These are phyloP conservation scores for Andrena praecox DNA, from an alignment of 2,888 invertebrate species.

Conservation along the genomic window DNA sequence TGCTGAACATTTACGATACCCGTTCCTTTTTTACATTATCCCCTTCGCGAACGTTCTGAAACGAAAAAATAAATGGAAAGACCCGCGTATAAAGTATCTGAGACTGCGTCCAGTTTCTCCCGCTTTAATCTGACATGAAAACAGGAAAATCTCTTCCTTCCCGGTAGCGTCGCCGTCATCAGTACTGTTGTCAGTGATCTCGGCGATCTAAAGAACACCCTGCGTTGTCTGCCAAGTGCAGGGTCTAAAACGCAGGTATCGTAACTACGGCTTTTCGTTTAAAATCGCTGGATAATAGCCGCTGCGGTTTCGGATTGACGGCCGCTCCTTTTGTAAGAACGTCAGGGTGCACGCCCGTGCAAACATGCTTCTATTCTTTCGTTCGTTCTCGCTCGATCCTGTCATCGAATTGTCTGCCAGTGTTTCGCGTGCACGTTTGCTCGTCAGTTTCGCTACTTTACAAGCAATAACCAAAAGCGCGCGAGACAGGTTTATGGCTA, in stretches of 20 bases:
- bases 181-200: not conserved
- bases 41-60: not conserved
- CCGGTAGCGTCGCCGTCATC: not conserved
- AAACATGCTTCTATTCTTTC: conserved; percentile 67
- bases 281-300: conserved; percentile 69
- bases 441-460: conserved; percentile 66
- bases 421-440: conserved; percentile 48
- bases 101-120: no score
- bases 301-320: conserved; percentile 68
- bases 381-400: conserved; percentile 61
- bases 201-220: conserved; percentile 28
- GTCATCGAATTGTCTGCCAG: conserved; percentile 65
- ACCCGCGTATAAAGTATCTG: not conserved
- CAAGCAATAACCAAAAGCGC: conserved; percentile 71
- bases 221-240: conserved; percentile 52
- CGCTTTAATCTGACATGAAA: not conserved
- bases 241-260: conserved; percentile 52
- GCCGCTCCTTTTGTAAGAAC: conserved; percentile 62
- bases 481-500: conserved; percentile 60
- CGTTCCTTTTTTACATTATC: not conserved
- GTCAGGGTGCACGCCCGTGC: conserved; percentile 49
- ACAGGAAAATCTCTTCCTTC: not conserved
- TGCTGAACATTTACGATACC: conserved; percentile 40
- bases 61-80: not conserved
- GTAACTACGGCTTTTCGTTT: conserved; percentile 65